Evolutionary conservation across 1,140 invertebrate species (phyloP).

Genomic region (Dreissena rostriformis): DNA sequence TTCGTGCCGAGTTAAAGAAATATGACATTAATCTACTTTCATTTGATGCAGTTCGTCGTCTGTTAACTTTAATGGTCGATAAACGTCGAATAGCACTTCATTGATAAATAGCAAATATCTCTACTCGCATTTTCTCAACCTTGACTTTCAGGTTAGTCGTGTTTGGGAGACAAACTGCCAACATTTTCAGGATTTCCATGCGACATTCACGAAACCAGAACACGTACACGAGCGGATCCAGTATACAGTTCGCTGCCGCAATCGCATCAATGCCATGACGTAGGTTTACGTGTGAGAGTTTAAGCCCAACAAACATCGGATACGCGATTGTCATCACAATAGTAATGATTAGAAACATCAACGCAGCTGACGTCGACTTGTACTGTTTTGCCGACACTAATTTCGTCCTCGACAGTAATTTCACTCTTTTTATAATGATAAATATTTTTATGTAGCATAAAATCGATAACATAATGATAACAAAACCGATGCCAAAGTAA

Average conservation of each 20-base stretch:
- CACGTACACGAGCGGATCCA: conserved; percentile 36
- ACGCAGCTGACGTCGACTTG: conserved; percentile 5
- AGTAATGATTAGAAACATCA: background rate
- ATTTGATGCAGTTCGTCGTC: too few relatives aligned
- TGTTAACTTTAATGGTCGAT: too few relatives aligned
- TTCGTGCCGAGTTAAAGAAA: too few relatives aligned
- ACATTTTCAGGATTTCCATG: conserved; percentile 23
- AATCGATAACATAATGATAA: background rate
- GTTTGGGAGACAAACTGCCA: background rate
- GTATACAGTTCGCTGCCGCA: conserved; percentile 17
- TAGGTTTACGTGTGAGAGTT: background rate
- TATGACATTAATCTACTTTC: too few relatives aligned
- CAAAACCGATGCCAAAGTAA: background rate
- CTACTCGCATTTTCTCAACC: conserved; percentile 12
- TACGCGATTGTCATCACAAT: background rate
- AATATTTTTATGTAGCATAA: conserved; percentile 4
- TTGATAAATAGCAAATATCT: conserved; percentile 23
- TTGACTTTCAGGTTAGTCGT: background rate
- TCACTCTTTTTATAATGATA: background rate
- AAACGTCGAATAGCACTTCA: background rate
- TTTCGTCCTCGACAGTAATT: background rate
- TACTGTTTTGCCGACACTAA: background rate
- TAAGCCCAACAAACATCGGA: background rate
- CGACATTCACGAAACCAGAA: conserved; percentile 41
- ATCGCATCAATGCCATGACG: background rate